A percentile compares a stretch with the other conserved stretches of the same genome.
Evolutionary conservation across 2,888 invertebrate species (phyloP).

Genomic region (Charanyca ferruginea): DNA sequence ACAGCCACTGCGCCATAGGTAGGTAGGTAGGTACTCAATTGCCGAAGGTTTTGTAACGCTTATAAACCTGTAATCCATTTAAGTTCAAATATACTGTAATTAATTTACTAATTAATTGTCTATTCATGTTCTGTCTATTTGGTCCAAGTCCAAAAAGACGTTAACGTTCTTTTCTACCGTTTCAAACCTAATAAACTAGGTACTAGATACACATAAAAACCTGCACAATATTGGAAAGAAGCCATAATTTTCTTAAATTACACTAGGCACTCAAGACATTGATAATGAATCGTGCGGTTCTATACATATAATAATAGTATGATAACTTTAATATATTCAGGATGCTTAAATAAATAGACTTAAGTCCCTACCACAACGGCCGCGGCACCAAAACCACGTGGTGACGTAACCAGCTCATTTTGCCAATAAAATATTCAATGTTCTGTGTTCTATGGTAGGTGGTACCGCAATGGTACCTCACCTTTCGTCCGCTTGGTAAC

Average conservation of each 20-base stretch:
- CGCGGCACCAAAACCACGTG: no score
- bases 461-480: no score
- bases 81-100: slow-evolving; percentile 17
- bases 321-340: no score
- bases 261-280: slow-evolving; percentile 28
- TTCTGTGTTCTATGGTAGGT: no score
- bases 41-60: no score
- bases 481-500: no score
- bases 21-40: not conserved
- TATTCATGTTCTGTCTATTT: slow-evolving; percentile 27
- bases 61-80: not conserved
- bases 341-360: no score
- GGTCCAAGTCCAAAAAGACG: slow-evolving; percentile 35
- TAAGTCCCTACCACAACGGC: no score
- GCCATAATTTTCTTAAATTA: slow-evolving; percentile 48
- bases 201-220: slow-evolving; percentile 5
- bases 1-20: no score
- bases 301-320: no score
- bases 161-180: slow-evolving; percentile 14
- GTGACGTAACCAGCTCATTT: no score
- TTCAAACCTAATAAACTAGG: slow-evolving; percentile 34
- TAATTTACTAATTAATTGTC: slow-evolving; percentile 13
- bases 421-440: no score
- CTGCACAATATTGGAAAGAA: slow-evolving; percentile 29
- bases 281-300: slow-evolving; percentile 7